Percentiles rank a stretch among this genome's conserved stretches.
These are phyloP conservation scores for Typhlichthys eigenmanni DNA, from an alignment of 2,797 vertebrate genomes.

Conservation along the genomic window DNA sequence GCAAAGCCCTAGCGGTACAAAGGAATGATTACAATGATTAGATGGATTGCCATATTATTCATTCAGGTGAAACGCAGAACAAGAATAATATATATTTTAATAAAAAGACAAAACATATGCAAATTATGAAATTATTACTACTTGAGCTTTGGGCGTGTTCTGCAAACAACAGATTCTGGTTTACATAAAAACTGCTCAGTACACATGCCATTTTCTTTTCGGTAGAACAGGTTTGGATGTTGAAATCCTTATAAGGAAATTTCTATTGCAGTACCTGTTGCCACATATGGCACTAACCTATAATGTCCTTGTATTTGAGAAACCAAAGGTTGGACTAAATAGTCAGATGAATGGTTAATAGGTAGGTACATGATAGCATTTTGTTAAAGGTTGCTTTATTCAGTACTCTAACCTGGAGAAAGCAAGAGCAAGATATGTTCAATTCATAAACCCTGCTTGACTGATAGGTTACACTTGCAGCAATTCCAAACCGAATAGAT, in stretches of 20 bases:
- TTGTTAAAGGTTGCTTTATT: constrained; percentile 5
- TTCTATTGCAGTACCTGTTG: constrained; percentile 75
- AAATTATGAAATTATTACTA: neutral
- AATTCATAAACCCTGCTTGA: neutral
- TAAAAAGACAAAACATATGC: neutral
- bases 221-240: constrained; percentile 65
- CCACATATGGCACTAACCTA: constrained; percentile 59
- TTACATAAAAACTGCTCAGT: too few relatives aligned
- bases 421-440: too few relatives aligned
- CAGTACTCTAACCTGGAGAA: constrained; percentile 7
- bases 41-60: neutral
- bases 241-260: constrained; percentile 61
- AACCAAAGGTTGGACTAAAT: neutral
- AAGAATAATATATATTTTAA: neutral
- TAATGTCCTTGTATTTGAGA: constrained; percentile 53
- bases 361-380: neutral
- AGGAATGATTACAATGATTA: neutral
- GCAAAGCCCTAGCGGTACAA: neutral
- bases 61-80: neutral
- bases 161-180: too few relatives aligned
- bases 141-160: too few relatives aligned
- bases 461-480: neutral
- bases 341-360: neutral
- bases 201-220: constrained; percentile 4
- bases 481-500: neutral